These are phyloP conservation scores for Ageneiosus marmoratus DNA, from an alignment of 2,113 vertebrate species.

Conservation along the genomic window DNA sequence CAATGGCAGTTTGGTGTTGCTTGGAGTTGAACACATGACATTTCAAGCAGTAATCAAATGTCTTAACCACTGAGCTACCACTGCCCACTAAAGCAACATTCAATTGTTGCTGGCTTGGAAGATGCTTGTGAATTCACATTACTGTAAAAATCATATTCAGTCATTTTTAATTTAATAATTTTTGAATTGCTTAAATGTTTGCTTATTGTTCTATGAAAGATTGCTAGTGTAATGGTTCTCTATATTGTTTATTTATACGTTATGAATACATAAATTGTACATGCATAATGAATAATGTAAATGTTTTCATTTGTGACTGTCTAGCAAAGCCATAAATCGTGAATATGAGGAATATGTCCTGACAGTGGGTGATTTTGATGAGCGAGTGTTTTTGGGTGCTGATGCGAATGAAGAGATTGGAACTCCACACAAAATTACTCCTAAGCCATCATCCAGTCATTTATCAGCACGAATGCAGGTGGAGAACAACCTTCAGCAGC, in stretches of 20 bases:
- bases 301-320: slow-evolving; percentile 12
- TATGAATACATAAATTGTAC: neutral
- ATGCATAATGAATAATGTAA: neutral
- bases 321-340: slow-evolving; percentile 91
- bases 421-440: slow-evolving; percentile 80
- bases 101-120: too few species aligned
- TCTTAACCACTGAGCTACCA: too few species aligned
- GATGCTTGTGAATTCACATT: too few species aligned
- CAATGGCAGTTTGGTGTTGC: too few species aligned
- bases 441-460: slow-evolving; percentile 69
- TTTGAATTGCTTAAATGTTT: neutral
- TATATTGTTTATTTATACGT: neutral
- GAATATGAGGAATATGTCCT: slow-evolving; percentile 97
- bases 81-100: neutral
- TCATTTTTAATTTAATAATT: neutral
- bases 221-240: neutral
- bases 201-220: neutral
- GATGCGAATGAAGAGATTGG: slow-evolving; percentile 97
- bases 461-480: slow-evolving; percentile 68
- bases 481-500: slow-evolving; percentile 85
- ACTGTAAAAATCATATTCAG: neutral
- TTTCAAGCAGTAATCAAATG: too few species aligned
- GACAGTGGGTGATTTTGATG: slow-evolving; percentile 94
- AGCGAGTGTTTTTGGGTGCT: slow-evolving; percentile 91
- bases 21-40: too few species aligned